A percentile compares a stretch with the other conserved stretches of the same genome.
Evolutionary conservation across 2,113 vertebrate genomes (phyloP).

Genomic region (Gallinago undulata): DNA sequence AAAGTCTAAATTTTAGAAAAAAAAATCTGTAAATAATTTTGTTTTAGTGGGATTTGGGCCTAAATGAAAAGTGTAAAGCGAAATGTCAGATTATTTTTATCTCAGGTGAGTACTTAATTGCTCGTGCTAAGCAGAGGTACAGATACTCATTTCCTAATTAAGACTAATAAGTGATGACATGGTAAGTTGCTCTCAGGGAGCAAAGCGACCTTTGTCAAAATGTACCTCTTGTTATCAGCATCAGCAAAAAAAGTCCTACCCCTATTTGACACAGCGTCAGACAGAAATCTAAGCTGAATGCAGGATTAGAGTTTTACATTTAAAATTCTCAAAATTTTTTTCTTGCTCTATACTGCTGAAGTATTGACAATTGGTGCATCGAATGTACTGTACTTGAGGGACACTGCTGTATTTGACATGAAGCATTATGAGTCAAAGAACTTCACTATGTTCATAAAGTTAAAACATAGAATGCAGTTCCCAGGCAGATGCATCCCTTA

Average conservation of each 20-base stretch:
- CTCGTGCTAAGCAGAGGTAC: background rate
- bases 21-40: background rate
- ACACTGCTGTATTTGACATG: background rate
- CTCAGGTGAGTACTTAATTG: background rate
- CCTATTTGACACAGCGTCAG: background rate
- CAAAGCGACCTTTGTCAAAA: background rate
- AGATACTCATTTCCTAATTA: background rate
- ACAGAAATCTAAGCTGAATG: background rate
- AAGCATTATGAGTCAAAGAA: background rate
- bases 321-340: background rate
- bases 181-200: background rate
- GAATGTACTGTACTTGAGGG: background rate
- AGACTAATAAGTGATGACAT: background rate
- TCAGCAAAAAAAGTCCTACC: background rate
- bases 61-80: background rate
- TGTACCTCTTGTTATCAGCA: background rate
- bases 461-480: background rate
- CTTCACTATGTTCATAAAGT: accelerated
- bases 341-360: background rate
- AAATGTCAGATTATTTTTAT: background rate
- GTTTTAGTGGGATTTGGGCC: background rate
- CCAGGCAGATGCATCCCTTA: background rate
- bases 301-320: background rate
- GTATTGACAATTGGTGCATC: no score
- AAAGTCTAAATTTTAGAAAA: background rate